A percentile compares a stretch with the other conserved stretches of the same genome.
Evolutionary conservation across 2,888 invertebrate genomes (phyloP).

Genomic region (Dioctria linearis): DNA sequence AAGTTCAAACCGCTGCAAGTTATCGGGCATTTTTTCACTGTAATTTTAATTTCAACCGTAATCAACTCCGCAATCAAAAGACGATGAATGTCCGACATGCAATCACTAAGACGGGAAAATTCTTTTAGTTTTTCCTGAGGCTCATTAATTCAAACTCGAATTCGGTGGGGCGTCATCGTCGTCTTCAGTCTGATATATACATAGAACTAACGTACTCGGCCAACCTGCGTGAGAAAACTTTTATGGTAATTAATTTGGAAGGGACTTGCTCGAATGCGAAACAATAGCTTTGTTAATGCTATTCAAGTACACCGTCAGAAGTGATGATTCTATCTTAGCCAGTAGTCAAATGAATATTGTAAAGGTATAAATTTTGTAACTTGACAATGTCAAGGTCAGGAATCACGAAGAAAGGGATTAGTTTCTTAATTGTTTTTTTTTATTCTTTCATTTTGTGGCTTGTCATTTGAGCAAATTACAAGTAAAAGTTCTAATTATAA

Average conservation of each 20-base stretch:
- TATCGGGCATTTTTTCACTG: background rate
- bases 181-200: background rate
- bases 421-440: background rate
- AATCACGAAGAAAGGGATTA: background rate
- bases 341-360: background rate
- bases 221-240: constrained; percentile 35
- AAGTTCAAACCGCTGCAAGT: background rate
- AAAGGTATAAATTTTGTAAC: background rate
- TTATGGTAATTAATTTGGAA: constrained; percentile 22
- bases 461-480: too few relatives aligned
- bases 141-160: constrained; percentile 8
- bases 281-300: background rate
- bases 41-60: constrained; percentile 23
- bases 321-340: background rate
- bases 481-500: too few relatives aligned
- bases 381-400: constrained; percentile 38
- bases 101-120: constrained; percentile 5
- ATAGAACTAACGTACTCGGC: background rate
- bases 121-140: background rate
- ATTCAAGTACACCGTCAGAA: constrained; percentile 1
- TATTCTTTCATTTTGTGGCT: too few relatives aligned
- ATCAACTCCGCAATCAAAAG: background rate
- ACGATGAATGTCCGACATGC: constrained; percentile 35
- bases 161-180: background rate
- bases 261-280: constrained; percentile 1